Conservation (phyloP, 2,888 invertebrate genomes). For the Tillus elongatus region DNA sequence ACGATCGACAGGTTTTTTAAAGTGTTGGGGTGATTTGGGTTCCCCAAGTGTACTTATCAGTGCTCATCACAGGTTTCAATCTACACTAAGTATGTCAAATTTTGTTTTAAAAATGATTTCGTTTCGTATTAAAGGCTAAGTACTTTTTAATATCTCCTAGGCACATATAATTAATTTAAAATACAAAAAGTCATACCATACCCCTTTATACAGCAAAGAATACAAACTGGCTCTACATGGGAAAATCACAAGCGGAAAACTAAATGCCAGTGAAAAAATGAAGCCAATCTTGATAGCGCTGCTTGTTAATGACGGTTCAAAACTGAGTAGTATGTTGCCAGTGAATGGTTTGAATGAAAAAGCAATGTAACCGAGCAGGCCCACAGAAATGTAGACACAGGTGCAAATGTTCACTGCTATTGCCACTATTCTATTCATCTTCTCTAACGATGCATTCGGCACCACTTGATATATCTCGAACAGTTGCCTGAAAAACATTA, state of each 20-base stretch:
- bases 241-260: slow-evolving; percentile 94
- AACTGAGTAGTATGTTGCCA: slow-evolving; percentile 86
- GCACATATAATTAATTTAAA: not conserved
- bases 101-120: no score
- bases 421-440: slow-evolving; percentile 80
- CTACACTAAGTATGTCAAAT: no score
- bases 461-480: slow-evolving; percentile 90
- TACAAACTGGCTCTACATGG: slow-evolving; percentile 91
- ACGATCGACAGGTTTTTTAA: no score
- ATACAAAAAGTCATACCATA: slow-evolving; percentile 36
- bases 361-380: slow-evolving; percentile 81
- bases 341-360: slow-evolving; percentile 67
- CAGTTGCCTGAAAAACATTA: slow-evolving; percentile 60
- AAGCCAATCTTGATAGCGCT: slow-evolving; percentile 92
- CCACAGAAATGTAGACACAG: slow-evolving; percentile 80
- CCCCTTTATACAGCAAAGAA: slow-evolving; percentile 79
- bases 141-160: not conserved
- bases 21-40: no score
- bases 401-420: slow-evolving; percentile 89
- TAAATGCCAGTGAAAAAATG: slow-evolving; percentile 88
- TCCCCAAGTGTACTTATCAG: no score
- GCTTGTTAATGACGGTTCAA: slow-evolving; percentile 71
- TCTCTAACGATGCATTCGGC: slow-evolving; percentile 77
- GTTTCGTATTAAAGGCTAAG: no score
- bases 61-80: no score